A percentile compares a stretch with the other conserved stretches of the same genome.
These are phyloP conservation scores for Chondrosia reniformis DNA, from an alignment of 37 sponge, comb jelly and placozoan species.

Conservation along the genomic window DNA sequence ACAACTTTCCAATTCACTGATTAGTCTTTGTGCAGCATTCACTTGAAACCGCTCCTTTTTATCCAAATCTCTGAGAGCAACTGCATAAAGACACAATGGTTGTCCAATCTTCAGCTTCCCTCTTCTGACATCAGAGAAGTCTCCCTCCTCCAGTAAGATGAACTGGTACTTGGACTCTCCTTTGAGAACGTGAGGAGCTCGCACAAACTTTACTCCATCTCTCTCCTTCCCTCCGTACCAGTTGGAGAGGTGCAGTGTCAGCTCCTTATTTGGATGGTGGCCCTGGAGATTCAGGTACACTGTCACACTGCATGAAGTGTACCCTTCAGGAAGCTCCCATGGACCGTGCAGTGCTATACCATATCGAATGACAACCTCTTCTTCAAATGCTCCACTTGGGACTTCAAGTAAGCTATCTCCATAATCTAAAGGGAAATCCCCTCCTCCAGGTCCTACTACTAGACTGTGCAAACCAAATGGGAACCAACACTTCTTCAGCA, in stretches of 20 bases:
- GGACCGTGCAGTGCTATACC: not conserved
- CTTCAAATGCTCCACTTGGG: not conserved
- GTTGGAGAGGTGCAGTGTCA: not conserved
- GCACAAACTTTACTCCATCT: not conserved
- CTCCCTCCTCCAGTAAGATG: not conserved
- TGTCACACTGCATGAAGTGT: not conserved
- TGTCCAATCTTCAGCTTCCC: too few relatives aligned
- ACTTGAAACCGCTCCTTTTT: too few relatives aligned
- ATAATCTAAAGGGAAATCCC: not conserved
- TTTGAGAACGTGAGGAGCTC: not conserved
- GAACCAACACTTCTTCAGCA: not conserved
- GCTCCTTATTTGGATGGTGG: not conserved
- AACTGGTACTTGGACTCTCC: conserved; percentile 3
- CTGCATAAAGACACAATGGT: too few relatives aligned
- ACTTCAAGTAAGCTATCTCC: not conserved
- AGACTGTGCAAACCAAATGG: not conserved
- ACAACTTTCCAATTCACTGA: too few relatives aligned
- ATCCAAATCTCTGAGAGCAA: too few relatives aligned
- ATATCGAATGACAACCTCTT: not conserved
- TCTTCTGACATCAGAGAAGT: too few relatives aligned
- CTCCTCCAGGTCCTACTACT: not conserved
- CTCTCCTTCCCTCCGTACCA: not conserved
- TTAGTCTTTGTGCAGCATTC: too few relatives aligned
- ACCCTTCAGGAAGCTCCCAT: conserved; percentile 1
- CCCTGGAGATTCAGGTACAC: not conserved